These are phyloP conservation scores for Cephus rjabovi DNA, from an alignment of 2,888 invertebrate genomes.

Conservation along the genomic window DNA sequence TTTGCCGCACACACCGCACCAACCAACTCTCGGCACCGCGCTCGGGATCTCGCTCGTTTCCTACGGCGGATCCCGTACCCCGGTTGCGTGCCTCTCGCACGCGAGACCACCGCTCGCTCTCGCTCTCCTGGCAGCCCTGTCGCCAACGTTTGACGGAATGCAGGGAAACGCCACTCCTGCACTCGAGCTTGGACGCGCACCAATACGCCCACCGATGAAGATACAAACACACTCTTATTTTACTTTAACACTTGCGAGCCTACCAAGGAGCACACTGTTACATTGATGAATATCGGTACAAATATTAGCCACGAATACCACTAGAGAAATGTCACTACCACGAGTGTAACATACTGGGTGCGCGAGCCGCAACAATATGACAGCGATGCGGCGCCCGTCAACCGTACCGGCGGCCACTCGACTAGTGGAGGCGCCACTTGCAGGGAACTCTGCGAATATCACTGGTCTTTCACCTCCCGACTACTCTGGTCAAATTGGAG, in stretches of 20 bases:
- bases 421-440: conserved; percentile 21
- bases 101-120: conserved; percentile 15
- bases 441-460: background rate
- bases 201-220: background rate
- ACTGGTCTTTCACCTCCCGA: conserved; percentile 16
- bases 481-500: conserved; percentile 8
- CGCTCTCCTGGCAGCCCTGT: conserved; percentile 16
- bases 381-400: conserved; percentile 14
- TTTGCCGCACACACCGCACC: conserved; percentile 16
- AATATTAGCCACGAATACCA: no score
- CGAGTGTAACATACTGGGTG: background rate
- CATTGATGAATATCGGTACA: background rate
- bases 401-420: conserved; percentile 26
- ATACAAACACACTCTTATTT: no score
- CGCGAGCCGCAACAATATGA: conserved; percentile 4
- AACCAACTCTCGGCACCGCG: conserved; percentile 1
- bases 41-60: no score
- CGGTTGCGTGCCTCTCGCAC: background rate
- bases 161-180: conserved; percentile 34
- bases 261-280: background rate
- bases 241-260: no score
- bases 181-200: conserved; percentile 11
- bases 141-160: conserved; percentile 38
- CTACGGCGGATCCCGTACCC: no score
- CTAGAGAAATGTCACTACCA: no score